phyloP scores from a whole-genome alignment of 2,888 invertebrate species.

The Rotaria sp. region DNA sequence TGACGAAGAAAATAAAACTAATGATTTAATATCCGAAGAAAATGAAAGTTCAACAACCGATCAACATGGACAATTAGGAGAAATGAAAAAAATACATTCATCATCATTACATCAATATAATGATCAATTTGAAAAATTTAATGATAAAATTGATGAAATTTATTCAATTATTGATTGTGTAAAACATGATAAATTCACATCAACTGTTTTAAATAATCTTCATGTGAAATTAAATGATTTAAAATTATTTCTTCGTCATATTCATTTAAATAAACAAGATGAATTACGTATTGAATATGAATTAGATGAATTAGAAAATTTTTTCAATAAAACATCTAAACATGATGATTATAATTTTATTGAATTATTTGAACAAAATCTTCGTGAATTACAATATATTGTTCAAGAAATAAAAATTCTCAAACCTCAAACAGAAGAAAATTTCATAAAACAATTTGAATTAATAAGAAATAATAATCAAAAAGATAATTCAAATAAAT shows the following conservation, averaged over 20 bases:
- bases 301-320: not conserved
- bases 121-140: not conserved
- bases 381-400: not conserved
- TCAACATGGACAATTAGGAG: not conserved
- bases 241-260: not conserved
- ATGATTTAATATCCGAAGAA: not conserved
- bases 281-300: not conserved
- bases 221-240: not conserved
- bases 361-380: not conserved
- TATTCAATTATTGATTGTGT: not conserved
- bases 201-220: not conserved
- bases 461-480: not conserved
- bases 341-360: not conserved
- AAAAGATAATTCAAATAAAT: not conserved
- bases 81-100: constrained; percentile 1
- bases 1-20: not conserved
- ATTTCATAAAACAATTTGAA: not conserved
- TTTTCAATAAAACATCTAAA: not conserved
- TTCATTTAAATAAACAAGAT: not conserved
- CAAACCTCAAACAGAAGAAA: no score
- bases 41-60: not conserved
- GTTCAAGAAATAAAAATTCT: not conserved
- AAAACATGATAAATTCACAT: not conserved
- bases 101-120: not conserved
- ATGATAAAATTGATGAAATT: not conserved